Conservation (phyloP, 2,888 invertebrate species). For the Neoaliturus tenellus region DNA sequence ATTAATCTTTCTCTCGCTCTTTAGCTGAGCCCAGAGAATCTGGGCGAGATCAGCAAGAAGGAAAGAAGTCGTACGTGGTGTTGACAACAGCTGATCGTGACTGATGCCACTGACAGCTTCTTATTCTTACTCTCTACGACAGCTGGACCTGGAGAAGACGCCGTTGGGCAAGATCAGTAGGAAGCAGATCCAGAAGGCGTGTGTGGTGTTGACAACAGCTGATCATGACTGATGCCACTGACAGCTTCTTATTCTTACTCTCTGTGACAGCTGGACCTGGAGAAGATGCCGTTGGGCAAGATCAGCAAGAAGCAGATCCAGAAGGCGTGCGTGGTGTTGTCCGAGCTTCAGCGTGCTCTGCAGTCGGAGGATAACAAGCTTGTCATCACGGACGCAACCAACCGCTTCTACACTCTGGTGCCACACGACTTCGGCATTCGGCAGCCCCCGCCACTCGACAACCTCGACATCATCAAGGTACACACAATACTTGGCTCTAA, state of each 20-base stretch:
- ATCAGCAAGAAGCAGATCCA: slow-evolving; percentile 93
- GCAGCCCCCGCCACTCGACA: slow-evolving; percentile 88
- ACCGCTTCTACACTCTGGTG: slow-evolving; percentile 95
- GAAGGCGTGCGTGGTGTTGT: slow-evolving; percentile 88
- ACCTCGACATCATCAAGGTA: slow-evolving; percentile 82
- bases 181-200: slow-evolving; percentile 92
- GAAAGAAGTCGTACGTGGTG: slow-evolving; percentile 91
- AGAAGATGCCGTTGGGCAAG: slow-evolving; percentile 99
- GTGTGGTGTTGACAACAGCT: slow-evolving; percentile 85
- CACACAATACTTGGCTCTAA: no score
- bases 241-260: no score
- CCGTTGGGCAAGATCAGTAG: slow-evolving; percentile 97
- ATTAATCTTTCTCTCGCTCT: no score
- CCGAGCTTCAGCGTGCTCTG: slow-evolving; percentile 77
- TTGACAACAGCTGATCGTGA: no score
- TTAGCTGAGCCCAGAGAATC: slow-evolving; percentile 94
- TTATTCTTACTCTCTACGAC: no score
- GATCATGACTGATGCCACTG: no score
- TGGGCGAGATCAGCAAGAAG: slow-evolving; percentile 95
- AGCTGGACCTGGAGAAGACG: slow-evolving; percentile 97
- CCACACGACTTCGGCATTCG: slow-evolving; percentile 96
- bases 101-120: no score
- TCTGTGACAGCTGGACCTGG: slow-evolving; percentile 85
- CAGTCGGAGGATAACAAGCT: slow-evolving; percentile 65
- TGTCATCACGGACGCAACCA: slow-evolving; percentile 90